Base-by-base conservation (phyloP, 92 coral and sea anemone species). In the Phenganax marumi region DNA sequence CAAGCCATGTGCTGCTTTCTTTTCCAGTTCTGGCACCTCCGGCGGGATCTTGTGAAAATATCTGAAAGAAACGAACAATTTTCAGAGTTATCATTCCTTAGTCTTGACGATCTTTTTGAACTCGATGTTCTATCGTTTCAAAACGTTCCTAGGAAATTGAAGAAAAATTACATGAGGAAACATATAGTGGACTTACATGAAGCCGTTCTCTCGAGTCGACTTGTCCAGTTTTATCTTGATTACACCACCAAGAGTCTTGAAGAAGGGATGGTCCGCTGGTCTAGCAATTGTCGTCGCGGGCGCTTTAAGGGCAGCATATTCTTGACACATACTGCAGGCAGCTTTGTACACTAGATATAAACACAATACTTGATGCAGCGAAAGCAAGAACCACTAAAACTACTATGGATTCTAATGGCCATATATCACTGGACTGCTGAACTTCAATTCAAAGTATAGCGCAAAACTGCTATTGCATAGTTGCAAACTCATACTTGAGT, bases 241-340 rank as follows among this genome's bases (percentile, higher is more conserved):
- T 49, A 87, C 91, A 8, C 96, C 90, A 10, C 99, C 99, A 70
- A 96, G 92, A 39, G 93, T 86, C 70, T 86, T 84, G 77, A 92
- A 96, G 87, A 96, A 91, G 13, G 99, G 99, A 60, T 96, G 99
- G 70, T 96, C 91, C 86, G 92, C 91, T 12, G 99, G 99, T 50
- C 99, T 76, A 8, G 99, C 99, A 43, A 78, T 78, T n/a, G 97
- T 96, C 0, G 91, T 86, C 16, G 96, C 99, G 10, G 97, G 97
- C 23, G 96, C 98, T 69, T 89, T 96, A 19, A 90, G 85, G n/a
- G 97, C 55, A 48, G 97, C 73, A 77, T 96, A 96, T 71, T 96
- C 97, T 10, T 90, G 93, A 23, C 96, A 96, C 77, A 96, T 84
- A 19, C 87, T 86, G 85, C 93, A 93, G 8, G 99, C 95, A 25